phyloP scores from a whole-genome alignment of 2,888 invertebrate species.

The Thymelicus lineola region DNA sequence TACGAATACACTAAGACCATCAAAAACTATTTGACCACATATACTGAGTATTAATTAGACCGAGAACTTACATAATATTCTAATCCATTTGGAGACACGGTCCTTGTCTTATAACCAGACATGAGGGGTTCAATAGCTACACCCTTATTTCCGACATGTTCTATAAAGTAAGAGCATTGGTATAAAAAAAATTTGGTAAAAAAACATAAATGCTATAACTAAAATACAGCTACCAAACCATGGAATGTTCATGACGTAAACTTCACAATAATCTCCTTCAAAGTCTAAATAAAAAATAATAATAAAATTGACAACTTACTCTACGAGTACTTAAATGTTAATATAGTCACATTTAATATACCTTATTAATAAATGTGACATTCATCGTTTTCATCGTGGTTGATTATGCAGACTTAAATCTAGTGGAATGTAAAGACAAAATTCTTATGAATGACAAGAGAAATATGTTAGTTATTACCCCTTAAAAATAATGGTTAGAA shows the following conservation, averaged over 20 bases:
- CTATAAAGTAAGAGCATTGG: conserved; percentile 78
- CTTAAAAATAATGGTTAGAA: conserved; percentile 77
- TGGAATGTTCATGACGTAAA: conserved; percentile 64
- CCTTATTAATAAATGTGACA: conserved; percentile 42
- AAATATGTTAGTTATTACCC: conserved; percentile 72
- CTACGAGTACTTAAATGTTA: conserved; percentile 50
- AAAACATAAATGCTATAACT: conserved; percentile 73
- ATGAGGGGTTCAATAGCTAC: conserved; percentile 48
- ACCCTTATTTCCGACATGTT: conserved; percentile 55
- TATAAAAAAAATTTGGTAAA: conserved; percentile 82
- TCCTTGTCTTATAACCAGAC: conserved; percentile 21
- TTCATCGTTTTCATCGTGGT: conserved; percentile 50
- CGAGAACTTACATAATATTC: conserved; percentile 42
- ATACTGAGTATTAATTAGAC: conserved; percentile 55
- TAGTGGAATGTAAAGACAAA: conserved; percentile 74
- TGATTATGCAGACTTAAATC: conserved; percentile 72
- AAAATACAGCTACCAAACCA: conserved; percentile 74
- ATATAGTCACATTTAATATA: conserved; percentile 46
- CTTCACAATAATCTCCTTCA: conserved; percentile 72
- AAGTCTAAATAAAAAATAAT: conserved; percentile 49
- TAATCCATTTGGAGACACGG: conserved; percentile 28
- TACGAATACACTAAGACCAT: conserved; percentile 42
- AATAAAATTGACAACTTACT: conserved; percentile 51
- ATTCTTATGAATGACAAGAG: conserved; percentile 56
- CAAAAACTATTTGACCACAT: conserved; percentile 49